Base-by-base conservation (phyloP, 2,888 invertebrate species). In the Leucophenga montana region DNA sequence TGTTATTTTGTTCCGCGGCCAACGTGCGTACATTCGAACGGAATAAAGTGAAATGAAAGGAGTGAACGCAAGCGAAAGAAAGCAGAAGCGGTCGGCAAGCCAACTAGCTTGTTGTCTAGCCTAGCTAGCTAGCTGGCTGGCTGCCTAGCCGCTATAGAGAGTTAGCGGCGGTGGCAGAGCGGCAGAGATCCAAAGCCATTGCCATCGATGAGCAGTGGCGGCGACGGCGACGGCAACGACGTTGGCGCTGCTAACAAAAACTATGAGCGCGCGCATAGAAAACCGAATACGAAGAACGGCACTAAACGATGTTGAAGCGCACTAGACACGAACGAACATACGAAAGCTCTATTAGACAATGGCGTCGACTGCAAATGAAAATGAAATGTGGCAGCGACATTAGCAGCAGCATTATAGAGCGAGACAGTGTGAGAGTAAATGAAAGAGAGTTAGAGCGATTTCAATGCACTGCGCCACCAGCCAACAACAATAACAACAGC, bases 21-120 rank as follows among this genome's bases (percentile, higher is more conserved):
- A 87, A 87, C 88, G 88, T 88, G 88, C 88, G 87, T 87, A 85
- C 88, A 86, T 86, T 84, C 87, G 88, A 88, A 88, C 88, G 88
- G 86, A 87, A 88, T 86, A 86, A 87, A 88, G 87, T 88, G 87
- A 88, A 88, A 88, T 88, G 88, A 88, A 88, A 88, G 88, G 88
- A 88, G 88, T 88, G 86, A 86, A 87, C 81, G 81, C 62, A 64
- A 82, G 77, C 85, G 87, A 87, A 88, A 88, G 88, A 88, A 88
- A 88, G 88, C 88, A 86, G 85, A 85, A 56, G 66, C 59, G 64
- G 71, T 66, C 68, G 62, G 27, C 39, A 39, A 39, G 11, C 39
- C 39, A 39, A 39, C 39, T 39, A 39, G 39, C 39, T 39, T 39
- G 39, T 39, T 39, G 39, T 39, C 39, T 39, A 39, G 39, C 39